Evolutionary conservation across 1,140 invertebrate species (phyloP), one percentile per base, ranked within the genome.

Genomic region (Glossosoma conforme): DNA sequence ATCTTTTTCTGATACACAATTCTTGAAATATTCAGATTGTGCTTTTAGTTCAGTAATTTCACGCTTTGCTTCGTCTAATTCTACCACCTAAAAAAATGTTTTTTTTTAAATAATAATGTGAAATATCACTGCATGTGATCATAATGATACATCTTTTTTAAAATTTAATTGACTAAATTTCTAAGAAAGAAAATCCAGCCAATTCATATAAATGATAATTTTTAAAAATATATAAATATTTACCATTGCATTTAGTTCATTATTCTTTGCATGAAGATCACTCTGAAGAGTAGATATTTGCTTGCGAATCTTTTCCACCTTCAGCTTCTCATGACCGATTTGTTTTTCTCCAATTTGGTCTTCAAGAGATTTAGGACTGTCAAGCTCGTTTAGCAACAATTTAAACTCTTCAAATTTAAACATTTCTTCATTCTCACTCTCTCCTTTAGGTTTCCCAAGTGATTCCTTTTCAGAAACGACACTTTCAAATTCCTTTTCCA

Each of bases 281-380:
- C 79, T 78, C 40, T 79, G 75, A 32, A 82, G 59, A 60, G 78
- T 68, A 40, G 70, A 64, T 24, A 83, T 75, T 60, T 83, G 75
- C 49, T 80, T 75, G 43, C 66, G 65, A 13, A 75, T 72, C 55
- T 67, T 72, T 0, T 60, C 62, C 6, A 75, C 36, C 22, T 70
- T 67, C 40, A 63, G 66, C 57, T 66, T 68, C 32, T 70, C 67
- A 15, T 44, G 61, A 18, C 41, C 61, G 2, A 64, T 60, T 17
- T 65, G 62, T 20, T 64, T 46, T 33, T 65, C 61, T 3, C 56
- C 22, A 6, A 64, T 62, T 2, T 65, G 62, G 6, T 54, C 58
- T 8, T 17, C 18, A 9, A 40, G 37, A 14, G 52, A 51, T 38
- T 19, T 52, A 2, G 13, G 28, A 30, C 36, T 40, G 20, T 74